Percentiles rank a stretch among this genome's conserved stretches.
phyloP scores from a whole-genome alignment of 2,797 vertebrate species.

The Tragelaphus oryx region DNA sequence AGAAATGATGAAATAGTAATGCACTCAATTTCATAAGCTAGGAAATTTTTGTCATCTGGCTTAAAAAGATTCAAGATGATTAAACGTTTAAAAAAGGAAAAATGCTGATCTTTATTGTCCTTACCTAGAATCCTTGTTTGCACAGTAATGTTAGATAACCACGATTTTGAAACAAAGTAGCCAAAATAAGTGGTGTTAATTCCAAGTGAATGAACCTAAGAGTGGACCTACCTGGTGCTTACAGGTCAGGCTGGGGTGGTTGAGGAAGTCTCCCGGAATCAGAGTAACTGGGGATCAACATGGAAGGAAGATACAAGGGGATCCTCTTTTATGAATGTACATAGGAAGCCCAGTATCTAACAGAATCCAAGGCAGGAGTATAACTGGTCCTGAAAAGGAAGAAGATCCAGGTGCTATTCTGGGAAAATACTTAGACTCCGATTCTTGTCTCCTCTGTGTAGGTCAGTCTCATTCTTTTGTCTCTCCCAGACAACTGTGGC shows the following conservation, averaged over 20 bases:
- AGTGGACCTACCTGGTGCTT: background rate
- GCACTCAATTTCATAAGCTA: background rate
- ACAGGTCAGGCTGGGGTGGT: background rate
- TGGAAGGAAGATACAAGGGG: background rate
- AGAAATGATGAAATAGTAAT: background rate
- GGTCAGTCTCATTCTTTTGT: background rate
- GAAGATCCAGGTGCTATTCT: background rate
- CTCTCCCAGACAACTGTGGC: background rate
- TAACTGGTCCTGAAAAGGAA: background rate
- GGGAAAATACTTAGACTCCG: background rate
- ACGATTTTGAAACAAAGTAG: slow-evolving; percentile 1
- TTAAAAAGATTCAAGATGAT: background rate
- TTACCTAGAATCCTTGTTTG: background rate
- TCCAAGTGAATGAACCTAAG: background rate
- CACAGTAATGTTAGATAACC: background rate
- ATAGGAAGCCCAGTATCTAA: background rate
- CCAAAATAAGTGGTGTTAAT: background rate
- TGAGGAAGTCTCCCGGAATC: background rate
- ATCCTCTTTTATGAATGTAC: background rate
- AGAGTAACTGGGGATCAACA: background rate
- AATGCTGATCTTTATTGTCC: background rate
- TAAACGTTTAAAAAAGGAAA: background rate
- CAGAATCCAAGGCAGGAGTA: background rate
- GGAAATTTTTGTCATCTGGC: background rate
- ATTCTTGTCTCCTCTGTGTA: background rate